Evolutionary conservation across 2,888 invertebrate genomes (phyloP).

Genomic region (Dorcus parallelipipedus): DNA sequence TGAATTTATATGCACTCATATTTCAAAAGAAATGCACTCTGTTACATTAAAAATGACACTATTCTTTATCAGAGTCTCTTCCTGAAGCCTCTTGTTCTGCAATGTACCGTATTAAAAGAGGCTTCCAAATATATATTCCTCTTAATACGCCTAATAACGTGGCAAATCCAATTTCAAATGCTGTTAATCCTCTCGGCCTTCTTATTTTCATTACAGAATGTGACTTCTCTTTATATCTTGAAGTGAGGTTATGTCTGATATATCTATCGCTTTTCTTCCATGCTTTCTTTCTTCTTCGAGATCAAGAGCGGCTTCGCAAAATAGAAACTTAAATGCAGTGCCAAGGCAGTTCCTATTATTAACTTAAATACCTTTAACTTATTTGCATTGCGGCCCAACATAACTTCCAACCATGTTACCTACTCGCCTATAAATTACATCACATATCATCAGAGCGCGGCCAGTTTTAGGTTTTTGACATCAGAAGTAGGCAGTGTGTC

Average conservation of each 20-base stretch:
- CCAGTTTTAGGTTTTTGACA: too few species aligned
- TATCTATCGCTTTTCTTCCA: neutral
- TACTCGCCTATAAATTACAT: too few species aligned
- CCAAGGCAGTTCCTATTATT: conserved; percentile 27
- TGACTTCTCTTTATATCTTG: neutral
- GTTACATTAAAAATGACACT: neutral
- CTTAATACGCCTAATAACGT: conserved; percentile 38
- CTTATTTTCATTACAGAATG: conserved; percentile 36
- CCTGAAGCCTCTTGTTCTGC: conserved; percentile 1
- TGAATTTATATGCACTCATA: conserved; percentile 17
- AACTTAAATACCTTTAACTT: conserved; percentile 16
- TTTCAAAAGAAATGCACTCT: neutral
- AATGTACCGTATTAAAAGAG: conserved; percentile 32
- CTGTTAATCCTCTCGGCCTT: conserved; percentile 37
- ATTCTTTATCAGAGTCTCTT: neutral
- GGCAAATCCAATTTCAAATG: conserved; percentile 37
- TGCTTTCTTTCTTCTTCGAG: conserved; percentile 14
- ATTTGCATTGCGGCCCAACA: too few species aligned
- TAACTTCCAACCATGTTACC: too few species aligned
- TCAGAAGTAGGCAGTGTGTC: too few species aligned
- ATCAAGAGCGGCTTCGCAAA: conserved; percentile 25
- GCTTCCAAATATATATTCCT: conserved; percentile 48
- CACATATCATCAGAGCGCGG: too few species aligned
- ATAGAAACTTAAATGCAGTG: conserved; percentile 27
- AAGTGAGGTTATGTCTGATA: too few species aligned